Percentiles rank a stretch among this genome's conserved stretches.
These are phyloP conservation scores for Pseudomyrmex flavicornis DNA, from an alignment of 1,140 invertebrate species.

Conservation along the genomic window DNA sequence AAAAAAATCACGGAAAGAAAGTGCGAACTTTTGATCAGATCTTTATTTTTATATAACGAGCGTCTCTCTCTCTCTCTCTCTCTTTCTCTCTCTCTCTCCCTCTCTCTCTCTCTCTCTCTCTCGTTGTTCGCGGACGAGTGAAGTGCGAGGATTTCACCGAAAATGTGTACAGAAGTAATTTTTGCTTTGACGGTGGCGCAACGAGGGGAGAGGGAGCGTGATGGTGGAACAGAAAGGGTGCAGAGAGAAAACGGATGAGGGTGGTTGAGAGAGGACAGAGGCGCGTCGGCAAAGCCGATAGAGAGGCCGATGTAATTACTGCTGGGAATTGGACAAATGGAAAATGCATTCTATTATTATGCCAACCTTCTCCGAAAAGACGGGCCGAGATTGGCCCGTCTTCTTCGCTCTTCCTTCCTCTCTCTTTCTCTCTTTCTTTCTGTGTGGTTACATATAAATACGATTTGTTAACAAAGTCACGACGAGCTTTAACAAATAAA, in stretches of 20 bases:
- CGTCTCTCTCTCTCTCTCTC: no score
- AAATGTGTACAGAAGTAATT: conserved; percentile 72
- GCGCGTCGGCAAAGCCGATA: conserved; percentile 67
- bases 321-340: conserved; percentile 78
- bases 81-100: no score
- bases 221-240: conserved; percentile 4
- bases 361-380: conserved; percentile 56
- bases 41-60: conserved; percentile 49
- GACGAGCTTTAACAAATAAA: conserved; percentile 26
- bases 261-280: conserved; percentile 39
- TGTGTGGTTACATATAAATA: neutral
- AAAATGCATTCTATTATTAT: conserved; percentile 77
- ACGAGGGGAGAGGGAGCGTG: neutral
- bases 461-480: conserved; percentile 19
- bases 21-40: conserved; percentile 7
- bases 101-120: no score
- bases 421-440: neutral
- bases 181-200: conserved; percentile 49
- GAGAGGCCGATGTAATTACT: conserved; percentile 77
- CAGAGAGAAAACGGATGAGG: conserved; percentile 7
- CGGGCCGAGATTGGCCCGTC: conserved; percentile 1
- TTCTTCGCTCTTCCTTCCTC: neutral
- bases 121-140: conserved; percentile 1
- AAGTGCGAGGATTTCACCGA: conserved; percentile 42
- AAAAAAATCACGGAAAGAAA: no score